These are phyloP conservation scores for Dicycla oo DNA, from an alignment of 2,888 invertebrate genomes.

Conservation along the genomic window DNA sequence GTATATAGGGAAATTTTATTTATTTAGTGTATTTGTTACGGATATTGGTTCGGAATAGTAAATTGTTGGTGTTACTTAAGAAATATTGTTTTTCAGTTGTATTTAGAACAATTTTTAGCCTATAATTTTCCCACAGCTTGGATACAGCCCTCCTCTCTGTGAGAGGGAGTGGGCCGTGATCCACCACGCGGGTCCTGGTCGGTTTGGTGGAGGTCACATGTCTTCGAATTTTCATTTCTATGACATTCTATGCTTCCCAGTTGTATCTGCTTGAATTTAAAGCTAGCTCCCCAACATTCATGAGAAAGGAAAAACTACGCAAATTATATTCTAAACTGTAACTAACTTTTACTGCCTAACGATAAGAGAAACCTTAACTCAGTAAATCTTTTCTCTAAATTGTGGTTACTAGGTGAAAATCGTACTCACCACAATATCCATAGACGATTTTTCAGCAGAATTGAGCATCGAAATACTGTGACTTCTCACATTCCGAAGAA, in stretches of 20 bases:
- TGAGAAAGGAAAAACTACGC: not conserved
- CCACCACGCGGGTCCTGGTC: too few species aligned
- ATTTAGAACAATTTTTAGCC: too few species aligned
- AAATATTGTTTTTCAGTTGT: not conserved
- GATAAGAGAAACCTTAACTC: constrained; percentile 5
- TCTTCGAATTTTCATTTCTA: too few species aligned
- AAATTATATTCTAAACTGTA: constrained; percentile 17
- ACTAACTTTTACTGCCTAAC: not conserved
- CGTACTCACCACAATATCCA: not conserved
- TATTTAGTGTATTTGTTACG: constrained; percentile 33
- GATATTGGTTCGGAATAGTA: constrained; percentile 34
- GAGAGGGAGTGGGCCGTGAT: too few species aligned
- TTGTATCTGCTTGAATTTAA: not conserved
- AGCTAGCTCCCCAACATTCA: not conserved
- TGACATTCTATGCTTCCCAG: too few species aligned
- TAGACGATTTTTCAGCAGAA: not conserved
- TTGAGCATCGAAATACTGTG: not conserved
- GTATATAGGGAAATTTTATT: constrained; percentile 21
- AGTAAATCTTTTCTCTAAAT: constrained; percentile 5
- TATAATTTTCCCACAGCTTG: too few species aligned
- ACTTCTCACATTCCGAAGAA: not conserved
- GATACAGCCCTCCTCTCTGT: too few species aligned
- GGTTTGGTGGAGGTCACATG: too few species aligned
- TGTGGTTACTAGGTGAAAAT: constrained; percentile 2
- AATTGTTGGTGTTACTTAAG: constrained; percentile 23